Evolutionary conservation across 1,140 invertebrate genomes (phyloP).

Genomic region (Rhopalosiphum padi): DNA sequence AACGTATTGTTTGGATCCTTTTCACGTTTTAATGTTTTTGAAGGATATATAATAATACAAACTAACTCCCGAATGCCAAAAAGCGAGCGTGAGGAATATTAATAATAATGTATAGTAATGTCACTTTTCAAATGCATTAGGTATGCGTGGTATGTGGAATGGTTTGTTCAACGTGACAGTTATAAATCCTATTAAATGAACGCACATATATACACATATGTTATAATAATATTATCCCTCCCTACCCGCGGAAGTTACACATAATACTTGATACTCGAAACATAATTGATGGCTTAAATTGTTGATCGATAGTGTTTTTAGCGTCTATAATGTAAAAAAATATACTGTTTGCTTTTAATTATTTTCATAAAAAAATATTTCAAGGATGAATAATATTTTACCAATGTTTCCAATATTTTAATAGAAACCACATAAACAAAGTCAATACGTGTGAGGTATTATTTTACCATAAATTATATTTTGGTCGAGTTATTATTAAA

Average conservation of each 20-base stretch:
- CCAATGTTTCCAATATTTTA: neutral
- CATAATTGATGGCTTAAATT: neutral
- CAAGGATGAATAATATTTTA: neutral
- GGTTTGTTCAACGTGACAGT: constrained; percentile 13
- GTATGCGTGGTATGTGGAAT: neutral
- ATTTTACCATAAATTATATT: neutral
- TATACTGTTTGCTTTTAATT: neutral
- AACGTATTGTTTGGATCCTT: constrained; percentile 8
- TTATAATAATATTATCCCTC: neutral
- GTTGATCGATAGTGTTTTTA: constrained; percentile 8
- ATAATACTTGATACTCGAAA: constrained; percentile 10
- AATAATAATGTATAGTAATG: neutral
- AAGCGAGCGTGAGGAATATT: neutral
- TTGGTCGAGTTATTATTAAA: neutral
- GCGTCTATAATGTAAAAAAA: neutral
- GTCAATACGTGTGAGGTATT: neutral
- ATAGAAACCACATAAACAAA: neutral
- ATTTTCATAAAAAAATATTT: neutral
- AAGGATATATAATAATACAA: neutral
- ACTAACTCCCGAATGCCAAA: neutral
- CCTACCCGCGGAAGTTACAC: neutral
- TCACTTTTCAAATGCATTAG: neutral
- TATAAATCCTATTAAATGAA: constrained; percentile 11
- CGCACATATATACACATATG: neutral
- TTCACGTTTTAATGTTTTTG: neutral